Evolutionary conservation across 2,113 vertebrate species (phyloP).

Genomic region (Dolichotis patagonum): DNA sequence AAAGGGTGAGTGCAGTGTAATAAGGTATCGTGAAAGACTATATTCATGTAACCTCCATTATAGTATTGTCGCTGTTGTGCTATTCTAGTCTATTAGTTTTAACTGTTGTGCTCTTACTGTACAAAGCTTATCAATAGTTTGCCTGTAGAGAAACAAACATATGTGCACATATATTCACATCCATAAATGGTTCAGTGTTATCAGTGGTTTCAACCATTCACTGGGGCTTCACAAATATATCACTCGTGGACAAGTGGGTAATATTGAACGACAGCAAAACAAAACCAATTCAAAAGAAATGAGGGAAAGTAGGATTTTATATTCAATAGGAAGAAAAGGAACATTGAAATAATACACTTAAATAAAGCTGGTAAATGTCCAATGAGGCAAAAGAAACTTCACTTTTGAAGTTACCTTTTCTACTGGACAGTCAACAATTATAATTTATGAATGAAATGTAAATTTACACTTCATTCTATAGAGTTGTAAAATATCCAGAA

Average conservation of each 20-base stretch:
- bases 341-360: neutral
- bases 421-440: neutral
- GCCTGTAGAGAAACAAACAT: neutral
- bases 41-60: neutral
- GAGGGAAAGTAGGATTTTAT: neutral
- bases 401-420: neutral
- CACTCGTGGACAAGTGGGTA: neutral
- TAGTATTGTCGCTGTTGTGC: neutral
- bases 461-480: neutral
- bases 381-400: neutral
- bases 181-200: neutral
- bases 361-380: neutral
- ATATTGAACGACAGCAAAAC: neutral
- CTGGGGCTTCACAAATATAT: neutral
- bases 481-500: neutral
- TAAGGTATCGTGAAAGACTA: neutral
- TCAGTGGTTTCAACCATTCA: neutral
- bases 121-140: neutral
- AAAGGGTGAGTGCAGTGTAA: neutral
- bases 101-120: neutral
- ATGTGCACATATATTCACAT: neutral
- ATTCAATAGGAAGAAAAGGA: neutral
- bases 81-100: no score
- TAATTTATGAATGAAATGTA: neutral
- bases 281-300: neutral